phyloP scores from a whole-genome alignment of 1,140 invertebrate species.

The Babylonia areolata region DNA sequence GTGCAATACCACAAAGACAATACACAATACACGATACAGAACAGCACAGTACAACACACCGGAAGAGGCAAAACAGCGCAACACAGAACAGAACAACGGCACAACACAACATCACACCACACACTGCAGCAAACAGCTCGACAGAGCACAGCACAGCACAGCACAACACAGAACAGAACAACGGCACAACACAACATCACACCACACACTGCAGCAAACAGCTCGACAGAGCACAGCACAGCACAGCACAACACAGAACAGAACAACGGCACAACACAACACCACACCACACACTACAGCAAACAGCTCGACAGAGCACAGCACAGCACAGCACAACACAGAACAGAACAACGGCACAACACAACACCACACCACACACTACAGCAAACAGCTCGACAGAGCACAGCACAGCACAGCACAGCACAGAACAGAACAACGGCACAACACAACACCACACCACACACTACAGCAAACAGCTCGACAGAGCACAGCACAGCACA shows the following conservation, averaged over 20 bases:
- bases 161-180: no score
- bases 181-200: no score
- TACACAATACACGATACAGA: not conserved
- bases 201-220: no score
- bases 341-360: not conserved
- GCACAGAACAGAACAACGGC: not conserved
- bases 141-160: no score
- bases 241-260: no score
- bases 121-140: no score
- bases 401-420: no score
- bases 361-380: not conserved
- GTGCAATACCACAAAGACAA: not conserved
- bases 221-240: no score
- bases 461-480: not conserved
- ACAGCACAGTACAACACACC: not conserved
- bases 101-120: no score
- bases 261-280: not conserved
- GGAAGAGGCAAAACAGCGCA: no score
- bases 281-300: not conserved
- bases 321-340: slow-evolving; percentile 1
- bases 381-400: not conserved
- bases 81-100: no score
- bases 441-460: not conserved
- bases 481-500: not conserved
- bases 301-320: not conserved